Conservation (phyloP, 2,888 invertebrate genomes). For the Lamellibrachia columna region DNA sequence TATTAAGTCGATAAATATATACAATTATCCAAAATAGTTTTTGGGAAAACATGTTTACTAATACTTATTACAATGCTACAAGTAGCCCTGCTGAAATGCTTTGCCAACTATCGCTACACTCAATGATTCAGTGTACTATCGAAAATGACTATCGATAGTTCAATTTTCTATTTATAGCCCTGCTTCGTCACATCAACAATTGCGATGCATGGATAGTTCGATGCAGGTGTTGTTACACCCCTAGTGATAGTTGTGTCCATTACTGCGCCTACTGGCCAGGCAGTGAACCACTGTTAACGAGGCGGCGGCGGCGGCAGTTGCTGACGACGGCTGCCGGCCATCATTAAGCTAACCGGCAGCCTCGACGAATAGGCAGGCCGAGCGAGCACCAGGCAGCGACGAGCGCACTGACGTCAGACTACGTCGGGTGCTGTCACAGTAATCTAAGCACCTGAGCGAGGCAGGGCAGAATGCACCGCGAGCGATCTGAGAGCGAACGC, state of each 20-base stretch:
- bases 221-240: neutral
- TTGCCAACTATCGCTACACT: no score
- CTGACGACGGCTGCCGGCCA: neutral
- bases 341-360: neutral
- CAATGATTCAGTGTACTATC: no score
- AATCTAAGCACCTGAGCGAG: constrained; percentile 2
- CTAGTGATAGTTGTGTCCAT: neutral
- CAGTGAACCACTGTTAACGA: neutral
- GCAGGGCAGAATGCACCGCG: neutral
- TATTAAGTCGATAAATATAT: no score
- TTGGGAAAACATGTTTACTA: no score
- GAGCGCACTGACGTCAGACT: neutral
- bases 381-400: neutral
- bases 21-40: no score
- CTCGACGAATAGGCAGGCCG: neutral
- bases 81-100: no score
- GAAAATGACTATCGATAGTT: no score
- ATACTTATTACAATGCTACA: no score
- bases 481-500: neutral
- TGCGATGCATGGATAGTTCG: neutral
- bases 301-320: neutral
- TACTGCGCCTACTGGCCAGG: neutral
- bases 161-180: no score
- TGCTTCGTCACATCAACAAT: no score
- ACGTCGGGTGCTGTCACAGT: neutral